Evolutionary conservation across 2,888 invertebrate genomes (phyloP), one percentile per base, ranked within the genome.

Genomic region (Danaus chrysippus): DNA sequence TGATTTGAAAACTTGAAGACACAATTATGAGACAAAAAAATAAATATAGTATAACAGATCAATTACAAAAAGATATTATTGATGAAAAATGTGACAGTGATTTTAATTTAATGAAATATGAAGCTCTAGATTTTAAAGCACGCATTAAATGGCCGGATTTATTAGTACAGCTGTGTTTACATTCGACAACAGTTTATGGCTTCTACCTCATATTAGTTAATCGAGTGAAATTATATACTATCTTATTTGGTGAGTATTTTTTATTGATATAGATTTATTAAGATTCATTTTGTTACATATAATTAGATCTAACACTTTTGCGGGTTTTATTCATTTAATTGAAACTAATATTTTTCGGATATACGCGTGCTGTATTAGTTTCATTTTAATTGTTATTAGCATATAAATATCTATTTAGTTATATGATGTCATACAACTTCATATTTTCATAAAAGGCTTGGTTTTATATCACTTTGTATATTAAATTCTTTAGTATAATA

Each of bases 71-170:
- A 56, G 86, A 87, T 68, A 83, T 86, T 63, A 71, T 76, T 71
- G 77, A 72, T 77, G 79, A 76, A 65, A 75, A 76, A 72, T 72
- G 71, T 76, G 83, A 84, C 55, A 62, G 66, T 53, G 84, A 84
- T 59, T 91, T 91, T 68, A 86, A 91, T 62, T 67, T 91, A 63
- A 76, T 71, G 61, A 76, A 82, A 70, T 91, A 86, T 74, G 88
- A 91, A 73, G 78, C 80, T 19, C 83, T 86, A 75, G 83, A 87
- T 67, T 96, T 94, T 72, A 86, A 82, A 64, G 91, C 96, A 2
- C 84, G 85, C 70, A 93, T 95, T 63, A 92, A 92, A 78, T 96
- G 96, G 96, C 94, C 93, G 0, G 96, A 96, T 79, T 84, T 95
- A 1, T 76, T 84, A 13, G 96, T 92, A 17, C 96, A 96, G 86